These are phyloP conservation scores for Liposcelis brunnea DNA, from an alignment of 2,888 invertebrate genomes.

Conservation along the genomic window DNA sequence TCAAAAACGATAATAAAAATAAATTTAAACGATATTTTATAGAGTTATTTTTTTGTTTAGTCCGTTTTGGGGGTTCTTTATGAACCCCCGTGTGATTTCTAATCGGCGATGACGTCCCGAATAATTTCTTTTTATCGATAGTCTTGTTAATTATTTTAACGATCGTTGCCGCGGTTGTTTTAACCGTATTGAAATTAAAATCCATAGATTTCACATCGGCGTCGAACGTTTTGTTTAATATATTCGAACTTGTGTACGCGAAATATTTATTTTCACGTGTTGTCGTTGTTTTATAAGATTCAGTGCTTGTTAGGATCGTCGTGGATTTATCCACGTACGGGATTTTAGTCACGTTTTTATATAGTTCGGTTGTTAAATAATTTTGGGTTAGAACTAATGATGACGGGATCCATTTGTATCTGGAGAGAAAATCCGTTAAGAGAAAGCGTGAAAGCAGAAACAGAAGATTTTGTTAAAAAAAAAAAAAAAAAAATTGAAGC, in stretches of 20 bases:
- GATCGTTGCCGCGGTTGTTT: no score
- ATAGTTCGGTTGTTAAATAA: neutral
- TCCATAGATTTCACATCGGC: neutral
- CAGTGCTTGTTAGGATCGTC: neutral
- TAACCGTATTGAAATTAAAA: no score
- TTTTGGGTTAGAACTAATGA: slow-evolving; percentile 13
- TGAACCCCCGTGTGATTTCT: no score
- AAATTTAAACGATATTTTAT: no score
- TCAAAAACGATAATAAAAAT: no score
- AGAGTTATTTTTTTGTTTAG: no score
- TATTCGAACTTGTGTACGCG: no score
- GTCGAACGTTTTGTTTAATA: no score
- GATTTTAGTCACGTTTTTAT: neutral
- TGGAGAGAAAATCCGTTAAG: slow-evolving; percentile 7
- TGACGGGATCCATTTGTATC: slow-evolving; percentile 15
- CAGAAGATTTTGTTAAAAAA: slow-evolving; percentile 10
- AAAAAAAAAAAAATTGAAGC: slow-evolving; percentile 8
- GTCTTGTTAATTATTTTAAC: neutral
- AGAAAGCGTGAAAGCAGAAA: slow-evolving; percentile 11
- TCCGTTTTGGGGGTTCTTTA: no score
- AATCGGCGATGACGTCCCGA: neutral
- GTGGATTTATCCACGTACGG: neutral
- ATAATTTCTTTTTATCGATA: slow-evolving; percentile 5
- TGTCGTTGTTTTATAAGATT: neutral
- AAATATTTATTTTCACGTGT: neutral